Conservation (phyloP, 2,113 vertebrate species). For the Mohoua ochrocephala region DNA sequence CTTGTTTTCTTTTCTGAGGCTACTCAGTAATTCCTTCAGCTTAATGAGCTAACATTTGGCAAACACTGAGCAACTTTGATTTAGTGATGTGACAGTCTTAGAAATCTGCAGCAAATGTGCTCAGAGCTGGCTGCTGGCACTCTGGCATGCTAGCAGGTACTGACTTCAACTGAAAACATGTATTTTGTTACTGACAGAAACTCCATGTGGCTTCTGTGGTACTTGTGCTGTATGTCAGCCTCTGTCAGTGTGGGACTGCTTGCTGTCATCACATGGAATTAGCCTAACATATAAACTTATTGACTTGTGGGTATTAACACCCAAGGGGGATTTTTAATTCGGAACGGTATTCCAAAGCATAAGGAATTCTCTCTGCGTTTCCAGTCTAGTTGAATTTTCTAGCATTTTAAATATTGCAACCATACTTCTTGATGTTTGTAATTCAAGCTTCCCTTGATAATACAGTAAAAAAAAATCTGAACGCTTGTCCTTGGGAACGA, state of each 20-base stretch:
- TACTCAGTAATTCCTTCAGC: not conserved
- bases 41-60: constrained; percentile 12
- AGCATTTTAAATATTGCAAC: constrained; percentile 5
- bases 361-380: not conserved
- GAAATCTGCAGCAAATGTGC: not conserved
- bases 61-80: not conserved
- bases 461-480: not conserved
- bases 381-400: not conserved
- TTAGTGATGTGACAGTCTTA: not conserved
- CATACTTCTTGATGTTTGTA: not conserved
- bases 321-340: not conserved
- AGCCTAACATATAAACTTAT: not conserved
- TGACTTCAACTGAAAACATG: not conserved
- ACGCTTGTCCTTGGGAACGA: not conserved
- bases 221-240: not conserved
- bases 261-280: not conserved
- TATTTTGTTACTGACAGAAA: not conserved
- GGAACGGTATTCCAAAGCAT: not conserved
- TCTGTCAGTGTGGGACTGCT: not conserved
- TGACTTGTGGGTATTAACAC: not conserved
- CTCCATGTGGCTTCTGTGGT: not conserved
- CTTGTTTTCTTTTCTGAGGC: not conserved
- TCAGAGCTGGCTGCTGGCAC: not conserved
- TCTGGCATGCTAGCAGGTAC: not conserved
- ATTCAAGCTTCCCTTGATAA: not conserved